phyloP scores from a whole-genome alignment of 1,140 invertebrate genomes.

The Lepidurus packardi region DNA sequence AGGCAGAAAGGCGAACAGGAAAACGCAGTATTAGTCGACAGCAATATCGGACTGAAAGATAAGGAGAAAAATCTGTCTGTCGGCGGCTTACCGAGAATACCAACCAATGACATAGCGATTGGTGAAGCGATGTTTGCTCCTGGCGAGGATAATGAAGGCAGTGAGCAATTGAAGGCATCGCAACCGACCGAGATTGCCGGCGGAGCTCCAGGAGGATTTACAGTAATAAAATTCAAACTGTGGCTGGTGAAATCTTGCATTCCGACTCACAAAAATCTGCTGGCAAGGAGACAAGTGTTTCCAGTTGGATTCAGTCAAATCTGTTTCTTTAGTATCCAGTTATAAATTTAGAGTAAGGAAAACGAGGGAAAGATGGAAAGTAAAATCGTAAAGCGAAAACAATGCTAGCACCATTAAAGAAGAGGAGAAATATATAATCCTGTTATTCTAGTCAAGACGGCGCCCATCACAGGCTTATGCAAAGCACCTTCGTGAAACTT shows the following conservation, averaged over 20 bases:
- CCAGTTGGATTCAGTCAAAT: too few species aligned
- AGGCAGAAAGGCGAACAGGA: constrained; percentile 28
- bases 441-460: too few species aligned
- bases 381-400: too few species aligned
- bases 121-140: constrained; percentile 36
- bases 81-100: constrained; percentile 40
- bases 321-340: too few species aligned
- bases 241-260: neutral
- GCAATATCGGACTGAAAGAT: neutral
- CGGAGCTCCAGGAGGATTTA: neutral
- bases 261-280: neutral
- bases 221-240: neutral
- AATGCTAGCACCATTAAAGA: too few species aligned
- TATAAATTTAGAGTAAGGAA: too few species aligned
- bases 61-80: neutral
- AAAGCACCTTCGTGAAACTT: too few species aligned
- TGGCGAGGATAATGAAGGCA: constrained; percentile 29
- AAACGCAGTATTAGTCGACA: neutral
- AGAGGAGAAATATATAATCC: too few species aligned
- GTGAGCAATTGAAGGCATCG: constrained; percentile 29
- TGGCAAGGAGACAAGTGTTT: too few species aligned
- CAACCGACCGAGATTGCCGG: constrained; percentile 26
- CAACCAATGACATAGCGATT: constrained; percentile 36
- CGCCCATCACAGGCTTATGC: too few species aligned
- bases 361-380: too few species aligned